phyloP scores from a whole-genome alignment of 2,113 vertebrate species.

The Natator depressus region DNA sequence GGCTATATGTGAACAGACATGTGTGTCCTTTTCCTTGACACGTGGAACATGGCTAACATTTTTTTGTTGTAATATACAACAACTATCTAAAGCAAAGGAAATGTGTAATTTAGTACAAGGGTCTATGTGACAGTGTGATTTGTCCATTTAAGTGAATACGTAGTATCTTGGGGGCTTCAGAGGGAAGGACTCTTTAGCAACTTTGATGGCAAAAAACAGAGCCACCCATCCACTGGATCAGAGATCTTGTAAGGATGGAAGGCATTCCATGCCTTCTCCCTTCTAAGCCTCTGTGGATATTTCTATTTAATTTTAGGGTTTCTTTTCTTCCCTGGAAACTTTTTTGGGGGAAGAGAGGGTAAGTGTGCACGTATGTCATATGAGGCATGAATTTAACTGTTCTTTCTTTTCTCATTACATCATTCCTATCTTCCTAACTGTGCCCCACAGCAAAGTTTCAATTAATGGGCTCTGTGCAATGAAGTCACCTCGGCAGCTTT shows the following conservation, averaged over 20 bases:
- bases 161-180: fast-evolving
- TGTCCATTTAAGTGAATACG: not conserved
- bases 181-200: not conserved
- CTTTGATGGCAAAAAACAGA: not conserved
- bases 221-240: not conserved
- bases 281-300: not conserved
- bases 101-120: constrained; percentile 28
- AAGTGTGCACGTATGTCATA: not conserved
- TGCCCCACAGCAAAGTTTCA: not conserved
- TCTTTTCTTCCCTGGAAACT: not conserved
- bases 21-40: not conserved
- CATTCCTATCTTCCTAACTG: not conserved
- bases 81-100: constrained; percentile 28
- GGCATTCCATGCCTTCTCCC: not conserved
- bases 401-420: not conserved
- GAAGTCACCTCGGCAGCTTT: not conserved
- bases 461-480: not conserved
- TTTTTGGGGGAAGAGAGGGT: not conserved
- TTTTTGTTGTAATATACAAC: not conserved
- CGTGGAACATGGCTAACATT: not conserved
- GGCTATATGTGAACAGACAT: not conserved
- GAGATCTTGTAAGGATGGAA: not conserved
- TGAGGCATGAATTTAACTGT: not conserved
- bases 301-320: not conserved
- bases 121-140: not conserved